Conservation (phyloP, 1,140 invertebrate species). For the Carcinoscorpius rotundicauda region DNA sequence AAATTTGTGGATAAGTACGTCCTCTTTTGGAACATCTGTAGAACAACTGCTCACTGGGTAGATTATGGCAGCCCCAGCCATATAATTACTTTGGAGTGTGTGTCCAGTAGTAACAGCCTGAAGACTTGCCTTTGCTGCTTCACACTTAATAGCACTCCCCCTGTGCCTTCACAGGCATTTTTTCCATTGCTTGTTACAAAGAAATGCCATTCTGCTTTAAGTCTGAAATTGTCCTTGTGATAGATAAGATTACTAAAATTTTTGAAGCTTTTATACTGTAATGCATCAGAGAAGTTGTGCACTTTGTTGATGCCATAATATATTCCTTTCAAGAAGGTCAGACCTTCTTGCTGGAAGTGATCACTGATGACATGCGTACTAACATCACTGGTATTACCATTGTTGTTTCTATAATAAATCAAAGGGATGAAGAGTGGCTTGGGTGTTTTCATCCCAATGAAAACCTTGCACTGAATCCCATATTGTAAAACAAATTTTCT, state of each 20-base stretch:
- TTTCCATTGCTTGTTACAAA: constrained; percentile 30
- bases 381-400: too few species aligned
- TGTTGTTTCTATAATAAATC: constrained; percentile 2
- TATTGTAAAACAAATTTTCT: constrained; percentile 22
- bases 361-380: too few species aligned
- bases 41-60: too few species aligned
- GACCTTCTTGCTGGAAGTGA: too few species aligned
- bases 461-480: constrained; percentile 19
- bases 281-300: constrained; percentile 27
- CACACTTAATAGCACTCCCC: constrained; percentile 11
- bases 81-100: too few species aligned
- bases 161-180: constrained; percentile 25
- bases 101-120: neutral
- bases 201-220: constrained; percentile 28
- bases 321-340: too few species aligned
- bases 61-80: too few species aligned
- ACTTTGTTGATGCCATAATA: constrained; percentile 21
- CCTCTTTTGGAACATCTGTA: too few species aligned
- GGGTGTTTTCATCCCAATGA: constrained; percentile 22
- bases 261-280: constrained; percentile 31
- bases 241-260: constrained; percentile 28
- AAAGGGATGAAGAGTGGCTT: constrained; percentile 24
- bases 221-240: constrained; percentile 25
- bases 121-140: constrained; percentile 2
- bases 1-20: too few species aligned